Conservation (phyloP, 92 coral and sea anemone species). For the Palythoa grandis region DNA sequence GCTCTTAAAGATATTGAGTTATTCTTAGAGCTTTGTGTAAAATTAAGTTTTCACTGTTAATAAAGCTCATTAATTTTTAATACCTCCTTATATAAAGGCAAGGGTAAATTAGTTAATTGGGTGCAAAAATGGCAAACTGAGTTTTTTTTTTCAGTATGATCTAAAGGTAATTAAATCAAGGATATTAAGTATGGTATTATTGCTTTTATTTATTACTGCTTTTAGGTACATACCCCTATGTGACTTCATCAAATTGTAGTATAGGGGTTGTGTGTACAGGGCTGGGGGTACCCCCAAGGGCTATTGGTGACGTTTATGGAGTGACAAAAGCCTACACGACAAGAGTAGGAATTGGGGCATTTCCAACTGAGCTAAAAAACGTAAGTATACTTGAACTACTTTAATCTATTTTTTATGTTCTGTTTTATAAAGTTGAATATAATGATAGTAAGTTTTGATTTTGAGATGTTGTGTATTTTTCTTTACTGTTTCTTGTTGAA, state of each 20-base stretch:
- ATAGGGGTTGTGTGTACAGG: conserved; percentile 98
- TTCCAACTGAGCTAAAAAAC: conserved; percentile 89
- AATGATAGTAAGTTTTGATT: neutral
- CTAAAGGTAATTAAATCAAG: no score
- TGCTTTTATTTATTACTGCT: neutral
- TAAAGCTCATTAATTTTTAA: no score
- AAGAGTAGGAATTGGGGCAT: conserved; percentile 93
- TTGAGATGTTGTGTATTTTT: neutral
- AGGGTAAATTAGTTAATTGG: no score
- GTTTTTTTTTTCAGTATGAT: neutral
- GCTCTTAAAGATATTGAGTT: no score
- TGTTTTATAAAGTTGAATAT: neutral
- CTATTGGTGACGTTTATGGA: conserved; percentile 89
- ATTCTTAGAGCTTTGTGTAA: no score
- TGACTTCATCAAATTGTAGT: conserved; percentile 95
- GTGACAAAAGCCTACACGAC: conserved; percentile 98
- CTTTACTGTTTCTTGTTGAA: neutral
- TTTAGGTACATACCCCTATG: conserved; percentile 94
- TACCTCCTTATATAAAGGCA: no score
- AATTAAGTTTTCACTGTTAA: no score
- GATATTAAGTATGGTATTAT: no score
- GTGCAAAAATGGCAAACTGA: neutral
- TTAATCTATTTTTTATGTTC: neutral
- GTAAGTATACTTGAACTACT: conserved; percentile 49
- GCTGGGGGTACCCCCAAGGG: conserved; percentile 93